These are phyloP conservation scores for Eulimnadia texana DNA, from an alignment of 1,140 invertebrate genomes.

Conservation along the genomic window DNA sequence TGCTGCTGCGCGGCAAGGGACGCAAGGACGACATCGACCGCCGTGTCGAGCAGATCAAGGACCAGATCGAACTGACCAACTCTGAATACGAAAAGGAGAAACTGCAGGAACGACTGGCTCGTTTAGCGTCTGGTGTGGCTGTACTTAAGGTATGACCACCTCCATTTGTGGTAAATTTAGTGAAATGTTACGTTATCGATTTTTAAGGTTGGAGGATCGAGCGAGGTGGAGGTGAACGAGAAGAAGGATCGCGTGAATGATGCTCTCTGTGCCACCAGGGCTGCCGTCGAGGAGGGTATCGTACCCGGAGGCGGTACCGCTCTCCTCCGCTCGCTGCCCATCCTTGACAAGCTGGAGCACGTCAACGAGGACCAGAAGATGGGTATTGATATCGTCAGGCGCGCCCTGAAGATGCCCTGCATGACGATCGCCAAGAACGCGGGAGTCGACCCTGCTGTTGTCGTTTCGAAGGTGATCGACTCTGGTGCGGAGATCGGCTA, in stretches of 20 bases:
- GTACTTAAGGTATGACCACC: conserved; percentile 50
- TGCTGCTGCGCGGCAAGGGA: conserved; percentile 78
- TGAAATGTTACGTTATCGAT: neutral
- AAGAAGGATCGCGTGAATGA: conserved; percentile 99
- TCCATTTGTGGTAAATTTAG: neutral
- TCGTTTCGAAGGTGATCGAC: conserved; percentile 73
- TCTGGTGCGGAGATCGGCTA: conserved; percentile 69
- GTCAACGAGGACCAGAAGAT: conserved; percentile 74
- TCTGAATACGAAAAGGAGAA: conserved; percentile 99
- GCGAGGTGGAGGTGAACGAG: conserved; percentile 97
- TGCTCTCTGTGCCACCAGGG: conserved; percentile 92
- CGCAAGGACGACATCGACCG: conserved; percentile 74
- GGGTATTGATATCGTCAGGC: conserved; percentile 81
- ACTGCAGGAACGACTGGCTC: conserved; percentile 86
- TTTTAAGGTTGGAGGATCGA: conserved; percentile 73
- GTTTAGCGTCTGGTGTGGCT: conserved; percentile 87
- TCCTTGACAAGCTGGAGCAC: conserved; percentile 51
- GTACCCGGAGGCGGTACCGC: conserved; percentile 96
- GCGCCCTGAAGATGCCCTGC: conserved; percentile 83
- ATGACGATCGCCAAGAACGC: conserved; percentile 92
- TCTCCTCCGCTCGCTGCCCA: conserved; percentile 70
- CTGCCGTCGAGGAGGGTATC: conserved; percentile 98
- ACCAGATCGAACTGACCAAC: conserved; percentile 85
- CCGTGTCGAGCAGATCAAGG: conserved; percentile 76
- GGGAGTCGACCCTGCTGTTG: conserved; percentile 87